Conservation (phyloP, 2,113 vertebrate genomes). For the Petrocephalus zakoni region DNA sequence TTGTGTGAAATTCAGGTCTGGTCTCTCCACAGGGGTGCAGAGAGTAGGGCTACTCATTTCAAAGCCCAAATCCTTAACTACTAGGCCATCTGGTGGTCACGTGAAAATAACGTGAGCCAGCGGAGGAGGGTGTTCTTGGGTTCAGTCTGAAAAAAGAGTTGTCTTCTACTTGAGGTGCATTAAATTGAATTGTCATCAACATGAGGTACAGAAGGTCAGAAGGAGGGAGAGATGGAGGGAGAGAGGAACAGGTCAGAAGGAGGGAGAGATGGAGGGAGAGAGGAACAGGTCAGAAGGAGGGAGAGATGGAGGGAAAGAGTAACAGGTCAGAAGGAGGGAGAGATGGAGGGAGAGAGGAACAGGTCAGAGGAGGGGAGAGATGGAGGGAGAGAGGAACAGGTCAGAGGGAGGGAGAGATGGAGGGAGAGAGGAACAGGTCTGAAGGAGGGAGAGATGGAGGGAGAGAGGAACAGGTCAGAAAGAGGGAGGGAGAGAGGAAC, state of each 20-base stretch:
- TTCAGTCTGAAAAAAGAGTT: not conserved
- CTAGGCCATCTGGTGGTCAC: not conserved
- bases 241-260: not conserved
- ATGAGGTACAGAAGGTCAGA: not conserved
- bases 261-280: not conserved
- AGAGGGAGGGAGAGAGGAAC: not conserved
- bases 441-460: not conserved
- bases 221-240: not conserved
- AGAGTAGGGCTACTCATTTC: not conserved
- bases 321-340: not conserved
- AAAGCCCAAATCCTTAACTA: not conserved
- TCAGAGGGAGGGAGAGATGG: not conserved
- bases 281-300: not conserved
- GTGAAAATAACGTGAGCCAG: not conserved
- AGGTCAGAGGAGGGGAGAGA: no score
- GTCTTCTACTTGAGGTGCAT: not conserved
- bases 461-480: not conserved
- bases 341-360: not conserved
- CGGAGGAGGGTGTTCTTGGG: not conserved
- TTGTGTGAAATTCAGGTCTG: not conserved
- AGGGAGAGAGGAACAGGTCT: not conserved
- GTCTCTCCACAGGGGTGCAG: not conserved
- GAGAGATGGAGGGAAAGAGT: not conserved
- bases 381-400: not conserved
- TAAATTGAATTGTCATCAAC: not conserved